These are phyloP conservation scores for Zaprionus capensis DNA, from an alignment of 1,140 invertebrate species.

Conservation along the genomic window DNA sequence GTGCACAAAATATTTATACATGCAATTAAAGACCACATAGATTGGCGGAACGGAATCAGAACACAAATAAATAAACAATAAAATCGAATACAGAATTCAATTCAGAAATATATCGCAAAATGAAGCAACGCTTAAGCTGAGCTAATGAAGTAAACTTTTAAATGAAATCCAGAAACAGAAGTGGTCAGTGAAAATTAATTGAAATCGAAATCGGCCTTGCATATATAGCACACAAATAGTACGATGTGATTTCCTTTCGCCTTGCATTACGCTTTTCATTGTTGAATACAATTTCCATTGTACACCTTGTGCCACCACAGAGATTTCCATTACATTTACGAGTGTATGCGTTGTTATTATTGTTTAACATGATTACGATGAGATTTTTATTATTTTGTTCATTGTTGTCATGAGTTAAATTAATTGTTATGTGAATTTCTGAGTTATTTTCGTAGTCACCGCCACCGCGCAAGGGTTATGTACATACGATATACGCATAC, in stretches of 20 bases:
- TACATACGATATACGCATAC: constrained; percentile 21
- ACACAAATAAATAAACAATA: constrained; percentile 17
- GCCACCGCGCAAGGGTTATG: constrained; percentile 7
- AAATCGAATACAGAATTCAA: constrained; percentile 3
- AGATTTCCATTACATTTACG: constrained; percentile 11
- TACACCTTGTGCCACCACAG: constrained; percentile 24
- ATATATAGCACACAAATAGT: constrained; percentile 9
- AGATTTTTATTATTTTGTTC: constrained; percentile 46
- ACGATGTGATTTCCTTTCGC: constrained; percentile 9
- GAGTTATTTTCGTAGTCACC: constrained; percentile 10
- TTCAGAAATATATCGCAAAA: not conserved
- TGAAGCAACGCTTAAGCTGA: not conserved
- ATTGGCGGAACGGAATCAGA: constrained; percentile 6
- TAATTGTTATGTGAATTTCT: constrained; percentile 61
- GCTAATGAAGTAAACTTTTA: constrained; percentile 5
- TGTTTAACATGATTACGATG: not conserved
- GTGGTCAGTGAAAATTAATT: constrained; percentile 18
- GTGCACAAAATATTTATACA: constrained; percentile 34
- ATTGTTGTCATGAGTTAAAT: constrained; percentile 64
- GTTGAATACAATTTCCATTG: constrained; percentile 33
- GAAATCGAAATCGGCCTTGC: constrained; percentile 14
- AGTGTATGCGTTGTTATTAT: constrained; percentile 23
- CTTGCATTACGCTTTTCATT: not conserved
- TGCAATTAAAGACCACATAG: constrained; percentile 38
- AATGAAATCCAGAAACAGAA: not conserved